phyloP scores from a whole-genome alignment of 1,140 invertebrate genomes.

The Drosophila lowei region DNA sequence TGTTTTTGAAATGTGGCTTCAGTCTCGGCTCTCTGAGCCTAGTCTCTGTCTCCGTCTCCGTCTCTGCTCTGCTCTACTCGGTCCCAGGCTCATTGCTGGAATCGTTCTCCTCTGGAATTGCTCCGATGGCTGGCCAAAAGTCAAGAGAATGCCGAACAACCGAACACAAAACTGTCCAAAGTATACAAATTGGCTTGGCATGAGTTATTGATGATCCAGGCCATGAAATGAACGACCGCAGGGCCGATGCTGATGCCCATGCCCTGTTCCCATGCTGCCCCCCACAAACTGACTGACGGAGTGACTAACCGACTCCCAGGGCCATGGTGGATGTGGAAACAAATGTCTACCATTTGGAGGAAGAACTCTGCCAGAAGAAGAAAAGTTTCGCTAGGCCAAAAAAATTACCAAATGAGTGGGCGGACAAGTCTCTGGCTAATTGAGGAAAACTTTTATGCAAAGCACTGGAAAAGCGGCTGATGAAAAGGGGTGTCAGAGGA shows the following conservation, averaged over 20 bases:
- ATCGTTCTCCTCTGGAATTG: slow-evolving; percentile 45
- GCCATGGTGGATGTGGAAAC: slow-evolving; percentile 49
- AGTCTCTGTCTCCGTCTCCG: slow-evolving; percentile 23
- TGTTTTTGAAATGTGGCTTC: slow-evolving; percentile 80
- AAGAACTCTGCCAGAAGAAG: slow-evolving; percentile 46
- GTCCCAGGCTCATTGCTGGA: too few relatives aligned
- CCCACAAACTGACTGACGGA: slow-evolving; percentile 8
- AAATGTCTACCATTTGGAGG: slow-evolving; percentile 65
- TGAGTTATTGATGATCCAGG: slow-evolving; percentile 79
- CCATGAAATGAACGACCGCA: slow-evolving; percentile 75
- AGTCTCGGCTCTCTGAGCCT: slow-evolving; percentile 44
- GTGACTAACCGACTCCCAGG: slow-evolving; percentile 40
- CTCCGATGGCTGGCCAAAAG: slow-evolving; percentile 63
- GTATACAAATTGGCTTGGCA: slow-evolving; percentile 79
- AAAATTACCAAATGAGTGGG: slow-evolving; percentile 31
- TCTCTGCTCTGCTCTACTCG: neutral
- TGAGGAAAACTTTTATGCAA: slow-evolving; percentile 42
- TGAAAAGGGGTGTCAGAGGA: neutral
- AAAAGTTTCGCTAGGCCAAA: slow-evolving; percentile 22
- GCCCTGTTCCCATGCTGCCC: neutral
- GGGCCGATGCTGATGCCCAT: slow-evolving; percentile 14
- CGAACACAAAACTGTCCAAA: slow-evolving; percentile 77
- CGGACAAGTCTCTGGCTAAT: slow-evolving; percentile 40
- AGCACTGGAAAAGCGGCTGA: neutral
- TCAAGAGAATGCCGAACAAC: slow-evolving; percentile 43